A percentile compares a stretch with the other conserved stretches of the same genome.
phyloP scores from a whole-genome alignment of 1,140 invertebrate genomes.

The Cydia strobilella region DNA sequence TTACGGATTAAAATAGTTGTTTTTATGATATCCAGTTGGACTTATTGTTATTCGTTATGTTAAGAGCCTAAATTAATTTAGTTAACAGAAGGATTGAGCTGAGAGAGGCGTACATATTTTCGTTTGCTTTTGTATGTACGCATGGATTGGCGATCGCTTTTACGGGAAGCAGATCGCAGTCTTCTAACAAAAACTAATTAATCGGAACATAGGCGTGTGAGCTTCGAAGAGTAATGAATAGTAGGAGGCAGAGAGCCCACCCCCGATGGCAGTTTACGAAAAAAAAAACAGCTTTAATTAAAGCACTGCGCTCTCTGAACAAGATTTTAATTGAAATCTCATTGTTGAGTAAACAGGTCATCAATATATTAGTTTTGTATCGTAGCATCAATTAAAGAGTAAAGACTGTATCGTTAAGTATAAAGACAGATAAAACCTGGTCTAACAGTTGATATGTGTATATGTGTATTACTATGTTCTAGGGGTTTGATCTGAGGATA shows the following conservation, averaged over 20 bases:
- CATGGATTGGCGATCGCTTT: conserved; percentile 18
- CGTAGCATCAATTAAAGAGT: neutral
- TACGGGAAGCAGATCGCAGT: conserved; percentile 48
- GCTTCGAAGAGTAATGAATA: conserved; percentile 62
- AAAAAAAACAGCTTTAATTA: conserved; percentile 66
- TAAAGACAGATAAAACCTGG: too few species aligned
- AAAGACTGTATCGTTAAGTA: too few species aligned
- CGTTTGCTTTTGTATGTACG: too few species aligned
- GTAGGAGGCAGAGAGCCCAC: conserved; percentile 45
- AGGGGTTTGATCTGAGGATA: too few species aligned
- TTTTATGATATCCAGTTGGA: too few species aligned
- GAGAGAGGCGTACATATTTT: neutral
- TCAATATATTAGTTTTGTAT: conserved; percentile 7
- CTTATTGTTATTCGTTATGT: too few species aligned
- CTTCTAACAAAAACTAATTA: conserved; percentile 69
- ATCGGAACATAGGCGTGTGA: conserved; percentile 69
- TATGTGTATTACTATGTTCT: too few species aligned
- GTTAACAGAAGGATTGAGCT: neutral
- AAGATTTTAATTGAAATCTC: conserved; percentile 58
- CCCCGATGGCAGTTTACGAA: conserved; percentile 45
- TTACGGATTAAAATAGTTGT: neutral
- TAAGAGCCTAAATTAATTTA: neutral
- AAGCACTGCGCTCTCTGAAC: conserved; percentile 56
- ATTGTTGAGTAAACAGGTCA: conserved; percentile 33
- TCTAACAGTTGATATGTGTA: too few species aligned